These are phyloP conservation scores for Leptinotarsa texana DNA, from an alignment of 1,140 invertebrate genomes.

Conservation along the genomic window DNA sequence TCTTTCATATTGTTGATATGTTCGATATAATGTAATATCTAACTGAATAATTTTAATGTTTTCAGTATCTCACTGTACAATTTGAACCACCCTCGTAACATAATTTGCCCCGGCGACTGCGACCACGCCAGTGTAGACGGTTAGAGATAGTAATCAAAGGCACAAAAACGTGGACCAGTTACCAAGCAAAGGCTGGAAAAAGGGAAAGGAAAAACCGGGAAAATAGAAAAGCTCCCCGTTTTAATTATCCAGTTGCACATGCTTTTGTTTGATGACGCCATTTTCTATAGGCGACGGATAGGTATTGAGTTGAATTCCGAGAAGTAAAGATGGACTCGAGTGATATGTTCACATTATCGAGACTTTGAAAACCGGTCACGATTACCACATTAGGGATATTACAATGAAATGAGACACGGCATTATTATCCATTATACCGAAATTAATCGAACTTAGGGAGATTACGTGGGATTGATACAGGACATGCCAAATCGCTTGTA, in stretches of 20 bases:
- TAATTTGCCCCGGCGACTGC: not conserved
- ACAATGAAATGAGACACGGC: slow-evolving; percentile 7
- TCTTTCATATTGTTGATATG: too few relatives aligned
- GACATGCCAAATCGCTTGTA: not conserved
- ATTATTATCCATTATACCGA: not conserved
- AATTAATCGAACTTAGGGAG: slow-evolving; percentile 9
- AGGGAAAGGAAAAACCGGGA: slow-evolving; percentile 9
- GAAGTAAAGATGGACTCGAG: slow-evolving; percentile 13
- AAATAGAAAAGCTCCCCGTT: slow-evolving; percentile 26
- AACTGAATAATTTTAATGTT: too few relatives aligned
- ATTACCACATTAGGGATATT: slow-evolving; percentile 10
- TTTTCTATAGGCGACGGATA: slow-evolving; percentile 7
- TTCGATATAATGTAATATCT: too few relatives aligned
- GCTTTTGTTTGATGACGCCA: slow-evolving; percentile 28
- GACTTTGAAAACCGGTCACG: slow-evolving; percentile 13
- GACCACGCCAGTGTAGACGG: too few relatives aligned
- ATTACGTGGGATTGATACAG: slow-evolving; percentile 1
- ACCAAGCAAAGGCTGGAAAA: slow-evolving; percentile 5
- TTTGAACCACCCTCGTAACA: not conserved
- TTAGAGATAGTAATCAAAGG: slow-evolving; percentile 8
- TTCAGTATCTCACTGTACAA: too few relatives aligned
- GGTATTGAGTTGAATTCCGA: not conserved
- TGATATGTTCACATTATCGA: slow-evolving; percentile 4
- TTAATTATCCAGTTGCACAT: slow-evolving; percentile 27
- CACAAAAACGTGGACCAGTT: not conserved